Evolutionary conservation across 2,888 invertebrate genomes (phyloP), one percentile per base, ranked within the genome.

Genomic region (Drosophila ustulata): DNA sequence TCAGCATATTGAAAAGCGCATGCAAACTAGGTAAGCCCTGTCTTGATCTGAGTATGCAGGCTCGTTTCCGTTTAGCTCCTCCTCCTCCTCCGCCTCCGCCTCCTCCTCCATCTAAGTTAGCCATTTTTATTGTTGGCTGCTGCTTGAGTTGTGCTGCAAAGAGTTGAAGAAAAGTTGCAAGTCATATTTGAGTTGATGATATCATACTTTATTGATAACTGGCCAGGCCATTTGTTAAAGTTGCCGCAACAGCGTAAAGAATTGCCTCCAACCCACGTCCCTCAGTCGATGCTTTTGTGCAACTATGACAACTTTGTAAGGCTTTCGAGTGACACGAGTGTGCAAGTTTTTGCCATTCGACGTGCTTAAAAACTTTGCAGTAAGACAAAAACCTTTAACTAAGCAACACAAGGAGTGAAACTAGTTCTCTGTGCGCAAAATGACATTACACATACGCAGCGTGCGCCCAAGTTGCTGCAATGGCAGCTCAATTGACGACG

Each of bases 1-100:
- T 86, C 61, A 92, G 75, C 80, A 91, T 82, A 85, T 92, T 92
- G 82, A 92, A 92, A 84, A 90, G 89, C 63, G 90, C 87, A 69
- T 88, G 78, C 66, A 84, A 79, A 52, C 79, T 69, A 83, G 86
- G 89, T 90, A 91, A 66, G 58, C 75, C 64, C n/a, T 26, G 52
- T 52, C 34, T 68, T 43, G 64, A 47, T 43, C 66, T 58, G 1
- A 26, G 50, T 41, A 34, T 39, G 25, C 57, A 8, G 25, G 30
- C 32, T 56, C 79, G 46, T 37, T 63, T 58, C 30, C 46, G 63
- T 37, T 26, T 45, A 9, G 9, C 46, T 39, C 26, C 45, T 8
- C 13, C 52, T 23, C 37, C 47, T 45, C 37, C 45, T 26, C 53
- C 59, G 41, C 49, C 43, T 57, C 39, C 49, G 28, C 41, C 46